These are phyloP conservation scores for Marronus borbonicus DNA, from an alignment of 2,888 invertebrate genomes.

Conservation along the genomic window DNA sequence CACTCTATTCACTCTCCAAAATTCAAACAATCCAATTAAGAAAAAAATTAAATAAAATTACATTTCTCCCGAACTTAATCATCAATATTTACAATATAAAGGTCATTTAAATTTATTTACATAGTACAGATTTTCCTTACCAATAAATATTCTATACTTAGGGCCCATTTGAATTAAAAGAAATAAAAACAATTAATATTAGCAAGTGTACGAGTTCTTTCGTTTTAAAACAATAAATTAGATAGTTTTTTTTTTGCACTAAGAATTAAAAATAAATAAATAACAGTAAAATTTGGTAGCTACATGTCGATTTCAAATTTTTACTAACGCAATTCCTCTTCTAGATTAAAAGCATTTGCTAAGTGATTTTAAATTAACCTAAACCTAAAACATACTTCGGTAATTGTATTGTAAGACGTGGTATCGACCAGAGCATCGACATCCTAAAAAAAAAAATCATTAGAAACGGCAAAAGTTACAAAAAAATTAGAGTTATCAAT, in stretches of 20 bases:
- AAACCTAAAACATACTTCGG: slow-evolving; percentile 90
- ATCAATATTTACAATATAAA: slow-evolving; percentile 15
- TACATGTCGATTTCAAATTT: not conserved
- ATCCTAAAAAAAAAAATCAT: slow-evolving; percentile 73
- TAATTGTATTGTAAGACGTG: slow-evolving; percentile 85
- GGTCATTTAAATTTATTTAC: not conserved
- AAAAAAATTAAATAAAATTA: not conserved
- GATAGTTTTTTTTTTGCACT: not conserved
- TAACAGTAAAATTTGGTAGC: slow-evolving; percentile 21
- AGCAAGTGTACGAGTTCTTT: too few species aligned
- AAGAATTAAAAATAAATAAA: slow-evolving; percentile 24
- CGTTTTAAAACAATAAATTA: slow-evolving; percentile 29
- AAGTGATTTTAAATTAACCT: slow-evolving; percentile 71
- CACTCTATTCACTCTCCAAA: slow-evolving; percentile 14
- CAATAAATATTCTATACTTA: too few species aligned
- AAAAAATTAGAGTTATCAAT: too few species aligned
- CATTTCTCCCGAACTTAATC: not conserved
- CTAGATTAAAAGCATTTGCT: slow-evolving; percentile 1
- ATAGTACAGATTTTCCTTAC: not conserved
- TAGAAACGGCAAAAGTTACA: not conserved
- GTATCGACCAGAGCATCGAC: slow-evolving; percentile 89
- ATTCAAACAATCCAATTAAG: too few species aligned
- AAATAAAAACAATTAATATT: too few species aligned
- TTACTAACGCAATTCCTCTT: not conserved
- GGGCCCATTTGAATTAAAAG: too few species aligned